Conservation (phyloP, 2,113 vertebrate species). For the Caranx melampygus region DNA sequence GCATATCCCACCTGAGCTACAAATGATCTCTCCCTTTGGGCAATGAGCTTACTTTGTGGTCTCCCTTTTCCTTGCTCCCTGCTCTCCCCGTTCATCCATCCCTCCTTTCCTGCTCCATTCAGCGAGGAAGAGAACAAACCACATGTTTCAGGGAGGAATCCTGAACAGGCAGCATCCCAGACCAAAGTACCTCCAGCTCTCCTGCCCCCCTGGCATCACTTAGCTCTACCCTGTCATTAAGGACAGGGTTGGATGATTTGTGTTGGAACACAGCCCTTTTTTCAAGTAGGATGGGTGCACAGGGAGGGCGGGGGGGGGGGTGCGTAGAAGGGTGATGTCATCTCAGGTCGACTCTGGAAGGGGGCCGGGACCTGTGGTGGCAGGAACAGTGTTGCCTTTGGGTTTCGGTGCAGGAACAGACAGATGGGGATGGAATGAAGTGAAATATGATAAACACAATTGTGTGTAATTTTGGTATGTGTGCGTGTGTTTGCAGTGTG, state of each 20-base stretch:
- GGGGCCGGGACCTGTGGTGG: constrained; percentile 58
- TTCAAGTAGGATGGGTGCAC: constrained; percentile 65
- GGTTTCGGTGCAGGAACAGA: constrained; percentile 47
- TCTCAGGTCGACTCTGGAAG: constrained; percentile 75
- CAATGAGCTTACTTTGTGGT: constrained; percentile 70
- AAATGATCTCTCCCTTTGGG: constrained; percentile 66
- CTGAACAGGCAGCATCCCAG: constrained; percentile 74
- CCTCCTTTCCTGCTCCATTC: constrained; percentile 62
- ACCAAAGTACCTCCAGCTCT: constrained; percentile 78
- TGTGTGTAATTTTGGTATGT: constrained; percentile 37
- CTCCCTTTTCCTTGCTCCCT: constrained; percentile 53
- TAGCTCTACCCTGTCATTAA: constrained; percentile 84
- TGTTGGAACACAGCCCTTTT: constrained; percentile 79
- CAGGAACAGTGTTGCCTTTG: constrained; percentile 68
- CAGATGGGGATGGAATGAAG: constrained; percentile 40
- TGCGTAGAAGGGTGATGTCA: constrained; percentile 77
- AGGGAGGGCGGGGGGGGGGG: constrained; percentile 1
- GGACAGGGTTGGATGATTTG: constrained; percentile 72
- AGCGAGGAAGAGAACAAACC: constrained; percentile 71
- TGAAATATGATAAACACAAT: constrained; percentile 41
- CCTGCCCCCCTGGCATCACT: constrained; percentile 79
- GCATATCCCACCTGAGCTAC: constrained; percentile 74
- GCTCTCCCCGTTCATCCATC: constrained; percentile 64
- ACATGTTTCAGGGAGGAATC: constrained; percentile 81
- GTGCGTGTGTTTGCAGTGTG: constrained; percentile 31